A percentile compares a stretch with the other conserved stretches of the same genome.
phyloP scores from a whole-genome alignment of 2,888 invertebrate genomes.

The Caenorhabditis uteleia region DNA sequence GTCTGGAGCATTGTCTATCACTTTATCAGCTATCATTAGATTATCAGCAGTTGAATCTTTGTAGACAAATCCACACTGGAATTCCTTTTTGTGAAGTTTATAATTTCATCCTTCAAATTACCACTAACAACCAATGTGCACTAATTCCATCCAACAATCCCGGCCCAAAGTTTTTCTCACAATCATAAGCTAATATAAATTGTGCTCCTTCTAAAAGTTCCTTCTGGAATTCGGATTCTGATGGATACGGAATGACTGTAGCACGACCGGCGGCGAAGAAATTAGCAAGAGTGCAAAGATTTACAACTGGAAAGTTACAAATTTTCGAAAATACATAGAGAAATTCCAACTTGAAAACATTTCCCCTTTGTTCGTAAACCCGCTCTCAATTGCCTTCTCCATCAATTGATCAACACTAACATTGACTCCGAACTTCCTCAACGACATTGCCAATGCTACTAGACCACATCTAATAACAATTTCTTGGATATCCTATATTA shows the following conservation, averaged over 20 bases:
- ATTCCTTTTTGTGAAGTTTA: slow-evolving; percentile 1
- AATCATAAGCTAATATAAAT: slow-evolving; percentile 63
- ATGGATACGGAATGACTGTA: slow-evolving; percentile 28
- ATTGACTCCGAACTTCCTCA: slow-evolving; percentile 54
- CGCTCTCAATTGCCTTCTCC: slow-evolving; percentile 75
- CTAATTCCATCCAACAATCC: slow-evolving; percentile 45
- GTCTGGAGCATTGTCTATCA: slow-evolving; percentile 4
- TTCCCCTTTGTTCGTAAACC: slow-evolving; percentile 85
- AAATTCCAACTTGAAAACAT: slow-evolving; percentile 73
- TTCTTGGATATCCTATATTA: neutral
- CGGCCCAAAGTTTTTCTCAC: slow-evolving; percentile 64
- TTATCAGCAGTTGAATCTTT: slow-evolving; percentile 1
- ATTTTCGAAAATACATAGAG: neutral
- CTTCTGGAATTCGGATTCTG: slow-evolving; percentile 9
- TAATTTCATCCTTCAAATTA: slow-evolving; percentile 15
- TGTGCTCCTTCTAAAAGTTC: slow-evolving; percentile 18
- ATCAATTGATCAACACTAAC: slow-evolving; percentile 73
- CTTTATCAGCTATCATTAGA: slow-evolving; percentile 2
- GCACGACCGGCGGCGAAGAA: slow-evolving; percentile 15
- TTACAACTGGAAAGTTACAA: slow-evolving; percentile 35
- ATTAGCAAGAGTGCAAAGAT: slow-evolving; percentile 40
- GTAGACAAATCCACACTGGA: slow-evolving; percentile 26
- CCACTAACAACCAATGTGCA: slow-evolving; percentile 65
- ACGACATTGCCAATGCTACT: slow-evolving; percentile 40
- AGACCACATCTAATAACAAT: slow-evolving; percentile 41